Percentiles rank a stretch among this genome's conserved stretches.
Evolutionary conservation across 1,140 invertebrate species (phyloP).

Genomic region (Pseudoatta argentina): DNA sequence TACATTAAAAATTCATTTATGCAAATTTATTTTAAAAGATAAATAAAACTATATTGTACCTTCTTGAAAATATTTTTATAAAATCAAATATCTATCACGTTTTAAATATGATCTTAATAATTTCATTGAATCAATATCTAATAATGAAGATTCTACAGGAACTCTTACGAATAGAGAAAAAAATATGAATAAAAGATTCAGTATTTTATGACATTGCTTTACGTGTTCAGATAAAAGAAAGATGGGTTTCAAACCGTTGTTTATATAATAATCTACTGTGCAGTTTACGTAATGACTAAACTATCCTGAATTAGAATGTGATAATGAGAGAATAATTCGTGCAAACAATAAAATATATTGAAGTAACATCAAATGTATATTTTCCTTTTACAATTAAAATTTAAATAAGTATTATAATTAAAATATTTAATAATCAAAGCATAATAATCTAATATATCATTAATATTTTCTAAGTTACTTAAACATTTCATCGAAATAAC

Average conservation of each 20-base stretch:
- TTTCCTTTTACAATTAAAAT: neutral
- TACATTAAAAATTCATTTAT: neutral
- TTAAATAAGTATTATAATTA: neutral
- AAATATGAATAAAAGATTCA: neutral
- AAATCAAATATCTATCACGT: neutral
- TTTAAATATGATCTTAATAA: neutral
- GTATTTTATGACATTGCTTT: neutral
- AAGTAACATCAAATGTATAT: neutral
- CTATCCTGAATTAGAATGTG: neutral
- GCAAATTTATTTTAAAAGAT: neutral
- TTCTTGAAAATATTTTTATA: slow-evolving; percentile 1
- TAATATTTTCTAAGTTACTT: neutral
- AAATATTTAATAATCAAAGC: neutral
- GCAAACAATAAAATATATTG: neutral
- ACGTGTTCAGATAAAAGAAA: neutral
- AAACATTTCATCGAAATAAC: neutral
- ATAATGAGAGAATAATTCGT: neutral
- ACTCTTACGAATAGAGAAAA: neutral
- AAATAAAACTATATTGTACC: neutral
- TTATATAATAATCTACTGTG: slow-evolving; percentile 7
- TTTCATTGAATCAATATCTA: neutral
- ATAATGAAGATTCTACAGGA: neutral
- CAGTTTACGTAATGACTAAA: neutral
- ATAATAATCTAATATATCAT: neutral
- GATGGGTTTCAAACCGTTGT: neutral